A percentile compares a stretch with the other conserved stretches of the same genome.
These are phyloP conservation scores for Protaetia brevitarsis DNA, from an alignment of 1,140 invertebrate genomes.

Conservation along the genomic window DNA sequence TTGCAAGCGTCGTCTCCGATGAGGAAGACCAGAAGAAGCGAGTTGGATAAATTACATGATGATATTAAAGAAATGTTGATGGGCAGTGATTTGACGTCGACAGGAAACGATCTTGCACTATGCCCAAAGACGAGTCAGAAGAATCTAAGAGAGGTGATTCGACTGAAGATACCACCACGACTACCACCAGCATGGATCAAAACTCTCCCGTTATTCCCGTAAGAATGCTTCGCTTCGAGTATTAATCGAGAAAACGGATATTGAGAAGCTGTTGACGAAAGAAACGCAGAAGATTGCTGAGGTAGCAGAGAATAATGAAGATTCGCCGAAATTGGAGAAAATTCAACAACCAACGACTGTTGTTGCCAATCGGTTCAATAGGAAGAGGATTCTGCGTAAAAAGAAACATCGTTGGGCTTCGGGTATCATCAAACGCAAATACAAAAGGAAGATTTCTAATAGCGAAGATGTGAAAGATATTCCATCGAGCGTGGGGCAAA, in stretches of 20 bases:
- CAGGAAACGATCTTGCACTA: slow-evolving; percentile 56
- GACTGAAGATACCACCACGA: neutral
- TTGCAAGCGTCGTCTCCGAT: neutral
- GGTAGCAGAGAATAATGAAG: no score
- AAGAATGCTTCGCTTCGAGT: slow-evolving; percentile 13
- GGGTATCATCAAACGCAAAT: slow-evolving; percentile 32
- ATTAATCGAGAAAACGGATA: slow-evolving; percentile 28
- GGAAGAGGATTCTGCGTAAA: slow-evolving; percentile 6
- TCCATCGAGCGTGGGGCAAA: neutral
- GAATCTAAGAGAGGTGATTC: neutral
- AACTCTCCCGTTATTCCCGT: neutral
- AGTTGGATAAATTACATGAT: slow-evolving; percentile 61
- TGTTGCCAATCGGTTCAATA: no score
- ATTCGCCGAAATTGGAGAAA: neutral
- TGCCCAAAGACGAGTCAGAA: slow-evolving; percentile 36
- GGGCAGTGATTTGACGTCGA: slow-evolving; percentile 55
- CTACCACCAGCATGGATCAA: neutral
- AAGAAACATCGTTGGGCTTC: slow-evolving; percentile 32
- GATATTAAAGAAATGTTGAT: slow-evolving; percentile 68
- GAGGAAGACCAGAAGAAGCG: slow-evolving; percentile 36
- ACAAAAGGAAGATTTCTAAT: slow-evolving; percentile 20
- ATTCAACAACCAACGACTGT: neutral
- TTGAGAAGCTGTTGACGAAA: slow-evolving; percentile 19
- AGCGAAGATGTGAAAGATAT: neutral
- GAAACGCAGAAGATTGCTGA: no score